phyloP scores from a whole-genome alignment of 2,113 vertebrate genomes.

The Melanostigma gelatinosum region DNA sequence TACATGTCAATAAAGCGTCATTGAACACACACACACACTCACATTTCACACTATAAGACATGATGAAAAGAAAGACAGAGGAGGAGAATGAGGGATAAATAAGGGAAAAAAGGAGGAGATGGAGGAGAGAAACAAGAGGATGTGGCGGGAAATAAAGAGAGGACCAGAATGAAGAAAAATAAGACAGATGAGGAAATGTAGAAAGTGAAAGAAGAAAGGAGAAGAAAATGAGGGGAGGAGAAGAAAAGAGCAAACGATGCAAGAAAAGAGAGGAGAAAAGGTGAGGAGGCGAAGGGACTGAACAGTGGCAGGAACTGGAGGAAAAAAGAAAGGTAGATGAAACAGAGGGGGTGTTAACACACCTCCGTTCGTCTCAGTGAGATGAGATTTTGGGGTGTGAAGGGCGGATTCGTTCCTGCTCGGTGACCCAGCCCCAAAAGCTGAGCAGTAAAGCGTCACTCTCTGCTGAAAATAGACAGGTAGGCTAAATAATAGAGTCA shows the following conservation, averaged over 20 bases:
- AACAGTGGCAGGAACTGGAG: background rate
- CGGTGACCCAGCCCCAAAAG: conserved; percentile 40
- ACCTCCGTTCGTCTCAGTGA: conserved; percentile 26
- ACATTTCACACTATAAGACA: conserved; percentile 20
- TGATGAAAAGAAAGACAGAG: background rate
- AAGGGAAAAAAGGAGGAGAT: background rate
- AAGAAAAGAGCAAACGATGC: background rate
- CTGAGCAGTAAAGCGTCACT: conserved; percentile 43
- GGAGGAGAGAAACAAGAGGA: background rate
- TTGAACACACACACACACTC: conserved; percentile 14
- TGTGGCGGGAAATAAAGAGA: background rate
- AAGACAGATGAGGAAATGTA: background rate
- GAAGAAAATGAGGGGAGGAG: background rate
- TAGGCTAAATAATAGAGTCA: conserved; percentile 58
- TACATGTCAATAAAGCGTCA: conserved; percentile 47
- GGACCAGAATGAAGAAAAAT: background rate
- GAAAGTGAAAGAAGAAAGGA: background rate
- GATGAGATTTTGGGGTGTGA: conserved; percentile 61
- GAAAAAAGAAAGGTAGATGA: background rate
- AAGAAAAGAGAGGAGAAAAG: background rate
- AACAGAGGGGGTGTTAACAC: conserved; percentile 44
- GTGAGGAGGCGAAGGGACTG: background rate
- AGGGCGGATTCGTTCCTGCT: conserved; percentile 59
- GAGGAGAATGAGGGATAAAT: background rate
- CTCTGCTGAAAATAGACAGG: conserved; percentile 44